A percentile compares a stretch with the other conserved stretches of the same genome.
phyloP scores from a whole-genome alignment of 92 coral and sea anemone genomes.

The Umimayanthus chanpuru region DNA sequence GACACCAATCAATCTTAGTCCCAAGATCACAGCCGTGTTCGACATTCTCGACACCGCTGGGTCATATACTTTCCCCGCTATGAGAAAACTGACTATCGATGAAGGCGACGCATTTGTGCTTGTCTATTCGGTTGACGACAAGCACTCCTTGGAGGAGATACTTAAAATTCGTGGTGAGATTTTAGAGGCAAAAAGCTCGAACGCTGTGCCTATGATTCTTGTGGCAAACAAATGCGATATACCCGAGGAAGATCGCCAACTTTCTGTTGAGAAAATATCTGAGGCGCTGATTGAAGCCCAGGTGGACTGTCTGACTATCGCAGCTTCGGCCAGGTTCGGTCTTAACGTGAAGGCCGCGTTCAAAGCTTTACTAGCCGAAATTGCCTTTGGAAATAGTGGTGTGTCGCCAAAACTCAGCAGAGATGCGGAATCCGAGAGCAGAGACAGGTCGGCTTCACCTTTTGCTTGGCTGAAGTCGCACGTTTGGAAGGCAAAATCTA shows the following conservation, averaged over 20 bases:
- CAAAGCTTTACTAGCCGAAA: constrained; percentile 75
- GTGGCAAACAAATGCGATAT: constrained; percentile 96
- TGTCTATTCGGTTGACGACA: constrained; percentile 75
- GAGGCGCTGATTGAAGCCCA: constrained; percentile 62
- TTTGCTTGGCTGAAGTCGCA: constrained; percentile 26
- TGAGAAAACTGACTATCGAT: constrained; percentile 88
- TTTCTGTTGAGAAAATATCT: constrained; percentile 46
- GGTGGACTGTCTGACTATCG: constrained; percentile 65
- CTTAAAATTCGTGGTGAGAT: constrained; percentile 77
- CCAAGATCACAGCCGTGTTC: constrained; percentile 80
- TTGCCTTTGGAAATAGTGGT: constrained; percentile 65
- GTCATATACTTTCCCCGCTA: constrained; percentile 94
- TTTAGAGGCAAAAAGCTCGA: constrained; percentile 74
- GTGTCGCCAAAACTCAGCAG: constrained; percentile 12
- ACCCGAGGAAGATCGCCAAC: constrained; percentile 59
- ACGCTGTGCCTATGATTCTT: constrained; percentile 79
- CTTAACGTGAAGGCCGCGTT: constrained; percentile 77
- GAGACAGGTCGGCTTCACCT: constrained; percentile 8
- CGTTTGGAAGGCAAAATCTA: background rate
- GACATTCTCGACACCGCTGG: constrained; percentile 96
- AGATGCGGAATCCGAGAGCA: constrained; percentile 1
- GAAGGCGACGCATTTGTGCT: constrained; percentile 90
- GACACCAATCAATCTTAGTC: constrained; percentile 72
- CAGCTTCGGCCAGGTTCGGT: constrained; percentile 79
- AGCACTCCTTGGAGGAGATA: constrained; percentile 81